Percentiles rank a stretch among this genome's conserved stretches.
Conservation (phyloP, 2,888 invertebrate genomes). For the Tortricodes alternella region DNA sequence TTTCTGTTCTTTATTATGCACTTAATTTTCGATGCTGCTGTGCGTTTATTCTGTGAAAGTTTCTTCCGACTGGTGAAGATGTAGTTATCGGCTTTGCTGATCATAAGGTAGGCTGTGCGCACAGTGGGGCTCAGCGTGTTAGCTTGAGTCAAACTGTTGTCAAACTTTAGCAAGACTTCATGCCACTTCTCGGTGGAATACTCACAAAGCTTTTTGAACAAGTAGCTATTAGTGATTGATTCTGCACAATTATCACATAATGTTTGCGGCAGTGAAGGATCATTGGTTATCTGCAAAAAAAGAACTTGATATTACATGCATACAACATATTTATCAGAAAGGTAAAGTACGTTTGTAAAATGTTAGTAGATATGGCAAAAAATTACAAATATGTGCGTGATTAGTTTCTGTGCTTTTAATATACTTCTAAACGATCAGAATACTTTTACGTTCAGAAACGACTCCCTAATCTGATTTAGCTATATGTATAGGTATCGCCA, state of each 20-base stretch:
- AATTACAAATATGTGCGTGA: no score
- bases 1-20: constrained; percentile 47
- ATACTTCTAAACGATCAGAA: no score
- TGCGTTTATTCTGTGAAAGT: constrained; percentile 44
- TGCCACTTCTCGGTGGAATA: constrained; percentile 56
- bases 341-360: neutral
- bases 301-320: no score
- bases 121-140: constrained; percentile 41
- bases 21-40: constrained; percentile 52
- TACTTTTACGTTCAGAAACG: no score
- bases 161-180: constrained; percentile 42
- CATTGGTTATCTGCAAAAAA: constrained; percentile 51
- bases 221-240: constrained; percentile 51
- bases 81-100: constrained; percentile 48
- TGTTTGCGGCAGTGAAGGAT: constrained; percentile 54
- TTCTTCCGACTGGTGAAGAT: constrained; percentile 55
- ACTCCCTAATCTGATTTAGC: no score
- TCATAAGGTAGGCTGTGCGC: constrained; percentile 50
- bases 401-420: no score
- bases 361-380: no score
- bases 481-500: no score
- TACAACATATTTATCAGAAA: no score
- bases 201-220: constrained; percentile 56
- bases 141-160: constrained; percentile 44
- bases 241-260: constrained; percentile 59